phyloP scores from a whole-genome alignment of 2,113 vertebrate genomes.

The Myiozetetes cayanensis region DNA sequence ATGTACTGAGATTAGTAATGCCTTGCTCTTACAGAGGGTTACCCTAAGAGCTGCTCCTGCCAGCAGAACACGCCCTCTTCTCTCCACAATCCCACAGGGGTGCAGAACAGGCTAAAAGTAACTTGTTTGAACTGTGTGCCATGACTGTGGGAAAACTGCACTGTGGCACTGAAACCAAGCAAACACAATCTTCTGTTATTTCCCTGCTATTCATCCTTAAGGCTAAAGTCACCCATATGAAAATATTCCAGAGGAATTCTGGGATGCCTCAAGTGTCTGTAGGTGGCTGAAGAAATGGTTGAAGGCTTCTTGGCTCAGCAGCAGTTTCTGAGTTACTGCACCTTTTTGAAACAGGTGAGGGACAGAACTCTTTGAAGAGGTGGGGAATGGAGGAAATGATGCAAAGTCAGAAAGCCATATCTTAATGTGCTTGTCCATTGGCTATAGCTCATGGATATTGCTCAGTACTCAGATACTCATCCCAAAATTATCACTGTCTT shows the following conservation, averaged over 20 bases:
- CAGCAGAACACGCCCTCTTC: not conserved
- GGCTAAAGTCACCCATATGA: not conserved
- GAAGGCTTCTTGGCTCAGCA: not conserved
- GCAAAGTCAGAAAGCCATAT: accelerated
- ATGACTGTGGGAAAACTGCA: not conserved
- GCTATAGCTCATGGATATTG: too few relatives aligned
- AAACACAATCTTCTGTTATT: not conserved
- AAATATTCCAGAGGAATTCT: not conserved
- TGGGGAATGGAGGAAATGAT: not conserved
- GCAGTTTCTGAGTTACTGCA: not conserved
- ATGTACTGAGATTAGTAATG: not conserved
- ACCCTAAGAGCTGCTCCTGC: not conserved
- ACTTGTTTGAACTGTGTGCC: not conserved
- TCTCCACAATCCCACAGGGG: not conserved
- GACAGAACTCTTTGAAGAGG: not conserved
- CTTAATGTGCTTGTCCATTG: not conserved
- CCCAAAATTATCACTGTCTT: not conserved
- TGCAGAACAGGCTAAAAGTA: accelerated
- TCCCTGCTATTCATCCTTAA: not conserved
- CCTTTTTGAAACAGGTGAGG: not conserved
- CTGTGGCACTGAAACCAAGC: not conserved
- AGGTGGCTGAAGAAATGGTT: not conserved
- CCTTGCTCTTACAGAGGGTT: not conserved
- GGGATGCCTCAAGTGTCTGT: not conserved
- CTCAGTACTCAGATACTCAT: not conserved